Percentiles rank a stretch among this genome's conserved stretches.
Evolutionary conservation across 2,797 vertebrate genomes (phyloP).

Genomic region (Pipistrellus pygmaeus): DNA sequence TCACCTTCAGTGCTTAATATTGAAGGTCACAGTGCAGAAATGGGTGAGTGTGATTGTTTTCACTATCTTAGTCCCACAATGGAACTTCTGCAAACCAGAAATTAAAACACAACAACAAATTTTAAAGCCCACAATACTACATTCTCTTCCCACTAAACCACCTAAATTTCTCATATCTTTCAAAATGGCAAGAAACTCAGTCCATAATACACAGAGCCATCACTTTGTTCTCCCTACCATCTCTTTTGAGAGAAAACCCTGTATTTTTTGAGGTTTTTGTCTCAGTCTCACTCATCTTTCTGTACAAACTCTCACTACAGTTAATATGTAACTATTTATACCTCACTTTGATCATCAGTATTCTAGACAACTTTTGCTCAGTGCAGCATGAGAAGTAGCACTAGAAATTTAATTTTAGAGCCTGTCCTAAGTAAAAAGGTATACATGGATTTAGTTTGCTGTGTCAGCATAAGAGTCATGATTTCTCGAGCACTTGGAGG

Average conservation of each 20-base stretch:
- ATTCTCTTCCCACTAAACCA: neutral
- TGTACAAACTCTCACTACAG: neutral
- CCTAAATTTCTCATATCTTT: neutral
- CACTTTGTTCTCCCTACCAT: neutral
- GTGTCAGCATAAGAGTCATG: neutral
- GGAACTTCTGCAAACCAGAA: neutral
- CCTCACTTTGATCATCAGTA: neutral
- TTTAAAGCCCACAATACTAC: neutral
- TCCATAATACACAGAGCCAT: neutral
- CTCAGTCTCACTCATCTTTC: neutral
- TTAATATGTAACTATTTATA: neutral
- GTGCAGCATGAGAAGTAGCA: neutral
- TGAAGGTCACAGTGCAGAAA: neutral
- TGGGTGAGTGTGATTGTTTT: neutral
- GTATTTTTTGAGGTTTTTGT: neutral
- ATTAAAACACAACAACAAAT: neutral
- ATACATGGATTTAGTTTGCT: neutral
- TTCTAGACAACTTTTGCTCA: neutral
- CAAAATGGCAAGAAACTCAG: neutral
- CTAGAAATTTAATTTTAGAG: neutral
- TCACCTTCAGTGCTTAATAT: conserved; percentile 15
- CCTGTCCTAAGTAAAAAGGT: neutral
- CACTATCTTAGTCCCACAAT: neutral
- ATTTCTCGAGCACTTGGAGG: neutral
- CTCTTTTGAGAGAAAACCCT: neutral